Evolutionary conservation across 1,140 invertebrate species (phyloP), one percentile per base, ranked within the genome.

Genomic region (Drosophila bipectinata): DNA sequence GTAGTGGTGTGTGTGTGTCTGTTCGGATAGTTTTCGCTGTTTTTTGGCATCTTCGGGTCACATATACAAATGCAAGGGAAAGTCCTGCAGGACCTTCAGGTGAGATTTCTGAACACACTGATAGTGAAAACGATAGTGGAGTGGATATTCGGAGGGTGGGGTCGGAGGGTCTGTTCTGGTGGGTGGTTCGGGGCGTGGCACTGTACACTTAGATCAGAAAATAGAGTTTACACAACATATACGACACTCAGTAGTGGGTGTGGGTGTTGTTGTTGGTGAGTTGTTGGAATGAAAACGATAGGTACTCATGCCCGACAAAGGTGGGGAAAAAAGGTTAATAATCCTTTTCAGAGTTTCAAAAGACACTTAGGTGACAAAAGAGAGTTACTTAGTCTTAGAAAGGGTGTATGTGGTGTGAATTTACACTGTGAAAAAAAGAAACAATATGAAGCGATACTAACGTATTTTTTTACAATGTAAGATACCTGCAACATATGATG

Each of bases 381-480:
- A 64, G 37, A 66, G 41, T 73, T 56, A 39, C 28, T 75, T 58
- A 59, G 34, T 52, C 37, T 21, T 21, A 21, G 21, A 21, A 3
- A 21, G 18, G 62, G 32, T 58, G 45, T 77, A 34, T 67, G 37
- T 52, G 45, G 56, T 37, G 21, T 57, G 61, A 47, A 45, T 66
- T 71, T 76, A 58, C 55, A 64, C 48, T 57, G 81, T 77, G 77
- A 60, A 21, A 87, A 87, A 64, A 87, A 64, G 61, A 75, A 87
- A 88, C 45, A 88, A 66, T 73, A 90, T 89, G 84, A 89, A 89
- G 88, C 80, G 85, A 90, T 90, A 90, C 88, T 90, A 90, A 90
- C 88, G 88, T 90, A 90, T 90, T 85, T 90, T 90, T 90, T 90
- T 90, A 90, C 88, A 90, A 90, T 91, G 84, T 90, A 90, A 90